Conservation (phyloP, 2,113 vertebrate genomes). For the Phaethon lepturus region DNA sequence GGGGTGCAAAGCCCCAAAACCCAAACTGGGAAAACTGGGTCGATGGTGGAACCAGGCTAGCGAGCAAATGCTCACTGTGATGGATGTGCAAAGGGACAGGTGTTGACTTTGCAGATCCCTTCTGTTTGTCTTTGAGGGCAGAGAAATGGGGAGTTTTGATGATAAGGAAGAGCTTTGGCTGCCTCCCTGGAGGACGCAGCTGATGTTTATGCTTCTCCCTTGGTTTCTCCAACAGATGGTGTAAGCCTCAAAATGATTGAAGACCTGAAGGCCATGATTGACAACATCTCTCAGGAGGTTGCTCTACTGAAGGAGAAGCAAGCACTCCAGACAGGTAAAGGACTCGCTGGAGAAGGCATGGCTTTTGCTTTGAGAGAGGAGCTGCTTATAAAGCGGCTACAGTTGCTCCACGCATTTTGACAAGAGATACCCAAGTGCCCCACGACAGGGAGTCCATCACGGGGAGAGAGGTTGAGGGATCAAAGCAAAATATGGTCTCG, state of each 20-base stretch:
- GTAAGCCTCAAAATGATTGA: slow-evolving; percentile 80
- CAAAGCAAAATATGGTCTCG: background rate
- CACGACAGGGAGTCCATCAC: background rate
- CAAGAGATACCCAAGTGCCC: background rate
- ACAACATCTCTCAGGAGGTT: slow-evolving; percentile 85
- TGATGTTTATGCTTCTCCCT: background rate
- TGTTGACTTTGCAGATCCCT: background rate
- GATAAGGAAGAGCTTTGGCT: background rate
- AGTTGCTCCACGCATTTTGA: accelerated
- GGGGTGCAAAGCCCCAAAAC: background rate
- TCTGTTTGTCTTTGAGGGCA: background rate
- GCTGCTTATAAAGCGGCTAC: background rate
- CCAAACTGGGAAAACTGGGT: background rate
- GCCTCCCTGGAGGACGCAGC: background rate
- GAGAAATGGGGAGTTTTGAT: background rate
- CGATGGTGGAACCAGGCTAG: background rate
- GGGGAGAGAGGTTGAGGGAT: background rate
- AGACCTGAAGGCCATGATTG: slow-evolving; percentile 84
- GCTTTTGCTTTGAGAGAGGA: background rate
- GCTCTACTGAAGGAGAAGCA: slow-evolving; percentile 90
- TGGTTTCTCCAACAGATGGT: slow-evolving; percentile 57
- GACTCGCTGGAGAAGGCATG: background rate
- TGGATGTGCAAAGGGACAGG: background rate
- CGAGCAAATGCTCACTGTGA: background rate
- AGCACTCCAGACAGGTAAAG: slow-evolving; percentile 88